Percentiles rank a stretch among this genome's conserved stretches.
phyloP scores from a whole-genome alignment of 2,113 vertebrate species.

The Helogale parvula region DNA sequence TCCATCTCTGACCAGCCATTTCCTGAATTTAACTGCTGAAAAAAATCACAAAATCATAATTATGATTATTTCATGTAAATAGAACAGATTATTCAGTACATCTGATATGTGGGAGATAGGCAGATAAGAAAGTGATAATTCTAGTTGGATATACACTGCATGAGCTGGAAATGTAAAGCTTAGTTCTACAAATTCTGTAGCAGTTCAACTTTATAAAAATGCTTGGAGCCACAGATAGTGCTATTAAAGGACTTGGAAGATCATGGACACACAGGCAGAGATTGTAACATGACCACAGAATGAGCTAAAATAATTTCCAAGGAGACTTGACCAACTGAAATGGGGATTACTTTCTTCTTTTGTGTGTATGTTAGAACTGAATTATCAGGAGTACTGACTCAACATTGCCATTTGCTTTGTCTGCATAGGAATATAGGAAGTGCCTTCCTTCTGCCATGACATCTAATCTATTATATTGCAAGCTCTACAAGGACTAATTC shows the following conservation, averaged over 20 bases:
- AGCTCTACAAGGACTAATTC: not conserved
- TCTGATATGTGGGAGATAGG: not conserved
- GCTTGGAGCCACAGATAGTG: not conserved
- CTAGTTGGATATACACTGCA: not conserved
- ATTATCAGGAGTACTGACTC: not conserved
- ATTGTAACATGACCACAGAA: not conserved
- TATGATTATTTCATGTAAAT: conserved; percentile 8
- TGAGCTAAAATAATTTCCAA: conserved; percentile 4
- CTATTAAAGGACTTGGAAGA: not conserved
- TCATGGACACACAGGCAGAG: not conserved
- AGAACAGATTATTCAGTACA: not conserved
- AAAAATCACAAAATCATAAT: conserved; percentile 1
- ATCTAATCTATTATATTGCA: not conserved
- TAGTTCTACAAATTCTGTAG: not conserved
- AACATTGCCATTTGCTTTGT: not conserved
- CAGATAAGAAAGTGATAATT: not conserved
- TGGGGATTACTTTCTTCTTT: not conserved
- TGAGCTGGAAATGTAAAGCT: not conserved
- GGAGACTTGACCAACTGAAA: not conserved
- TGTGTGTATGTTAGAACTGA: not conserved
- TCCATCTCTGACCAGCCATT: not conserved
- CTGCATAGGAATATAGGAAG: not conserved
- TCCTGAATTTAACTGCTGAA: conserved; percentile 3
- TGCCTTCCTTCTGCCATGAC: not conserved
- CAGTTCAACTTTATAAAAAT: not conserved